Conservation (phyloP, 2,888 invertebrate genomes). For the Philaethria dido region DNA sequence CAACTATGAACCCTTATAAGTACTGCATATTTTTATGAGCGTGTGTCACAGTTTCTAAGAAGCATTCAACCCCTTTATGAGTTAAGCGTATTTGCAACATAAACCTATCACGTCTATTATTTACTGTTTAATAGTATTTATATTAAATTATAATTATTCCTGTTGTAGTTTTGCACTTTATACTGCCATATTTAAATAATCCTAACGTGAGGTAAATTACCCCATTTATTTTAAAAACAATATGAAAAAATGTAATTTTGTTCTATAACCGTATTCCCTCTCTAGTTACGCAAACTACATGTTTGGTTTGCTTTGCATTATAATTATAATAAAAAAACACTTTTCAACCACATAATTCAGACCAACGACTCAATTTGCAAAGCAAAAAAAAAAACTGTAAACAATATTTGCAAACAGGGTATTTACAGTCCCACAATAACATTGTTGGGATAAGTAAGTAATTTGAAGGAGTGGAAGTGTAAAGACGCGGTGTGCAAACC, state of each 20-base stretch:
- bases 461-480: constrained; percentile 40
- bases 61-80: constrained; percentile 26
- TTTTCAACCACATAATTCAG: constrained; percentile 8
- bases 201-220: not conserved
- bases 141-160: not conserved
- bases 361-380: constrained; percentile 15
- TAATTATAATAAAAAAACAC: not conserved
- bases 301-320: not conserved
- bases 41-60: constrained; percentile 29
- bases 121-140: not conserved
- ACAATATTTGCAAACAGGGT: constrained; percentile 13
- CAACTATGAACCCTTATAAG: constrained; percentile 41
- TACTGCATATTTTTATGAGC: constrained; percentile 34
- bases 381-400: constrained; percentile 1
- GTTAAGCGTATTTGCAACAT: constrained; percentile 23
- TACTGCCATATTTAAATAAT: not conserved
- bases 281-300: not conserved
- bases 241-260: not conserved
- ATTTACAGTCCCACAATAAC: constrained; percentile 22
- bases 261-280: no score
- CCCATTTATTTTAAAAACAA: not conserved
- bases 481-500: constrained; percentile 36
- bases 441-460: constrained; percentile 41
- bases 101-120: constrained; percentile 14
- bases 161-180: not conserved